These are phyloP conservation scores for Drosophila sechellia DNA, from an alignment of 1,140 invertebrate genomes.

Conservation along the genomic window DNA sequence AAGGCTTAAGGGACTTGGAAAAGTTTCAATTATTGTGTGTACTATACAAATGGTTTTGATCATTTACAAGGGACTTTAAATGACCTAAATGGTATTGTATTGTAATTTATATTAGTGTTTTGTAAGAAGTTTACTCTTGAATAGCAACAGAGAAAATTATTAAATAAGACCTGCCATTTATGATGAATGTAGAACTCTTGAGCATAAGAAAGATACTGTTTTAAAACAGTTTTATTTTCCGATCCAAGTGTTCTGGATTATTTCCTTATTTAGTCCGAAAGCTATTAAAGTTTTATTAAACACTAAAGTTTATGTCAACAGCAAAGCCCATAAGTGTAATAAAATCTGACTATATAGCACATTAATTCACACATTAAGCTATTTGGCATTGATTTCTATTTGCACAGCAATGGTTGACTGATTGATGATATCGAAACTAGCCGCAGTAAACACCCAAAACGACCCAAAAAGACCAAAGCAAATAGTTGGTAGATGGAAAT, in stretches of 20 bases:
- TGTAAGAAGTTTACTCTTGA: no score
- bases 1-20: neutral
- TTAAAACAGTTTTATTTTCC: no score
- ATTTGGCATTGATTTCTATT: slow-evolving; percentile 67
- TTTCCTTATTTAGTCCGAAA: neutral
- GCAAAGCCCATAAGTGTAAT: slow-evolving; percentile 37
- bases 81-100: neutral
- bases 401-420: slow-evolving; percentile 37
- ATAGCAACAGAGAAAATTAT: no score
- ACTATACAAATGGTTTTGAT: neutral
- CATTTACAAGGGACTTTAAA: slow-evolving; percentile 9
- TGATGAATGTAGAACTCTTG: no score
- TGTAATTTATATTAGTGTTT: neutral
- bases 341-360: slow-evolving; percentile 28
- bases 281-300: slow-evolving; percentile 15
- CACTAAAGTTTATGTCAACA: slow-evolving; percentile 8
- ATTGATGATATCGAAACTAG: slow-evolving; percentile 46
- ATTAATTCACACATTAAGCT: slow-evolving; percentile 44
- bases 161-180: no score
- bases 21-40: slow-evolving; percentile 14
- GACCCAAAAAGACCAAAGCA: slow-evolving; percentile 12
- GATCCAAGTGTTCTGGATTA: neutral
- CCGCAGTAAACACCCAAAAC: slow-evolving; percentile 12
- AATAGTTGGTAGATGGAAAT: slow-evolving; percentile 27
- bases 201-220: no score